Conservation (phyloP, 2,113 vertebrate genomes). For the Chlorodrepanis virens region DNA sequence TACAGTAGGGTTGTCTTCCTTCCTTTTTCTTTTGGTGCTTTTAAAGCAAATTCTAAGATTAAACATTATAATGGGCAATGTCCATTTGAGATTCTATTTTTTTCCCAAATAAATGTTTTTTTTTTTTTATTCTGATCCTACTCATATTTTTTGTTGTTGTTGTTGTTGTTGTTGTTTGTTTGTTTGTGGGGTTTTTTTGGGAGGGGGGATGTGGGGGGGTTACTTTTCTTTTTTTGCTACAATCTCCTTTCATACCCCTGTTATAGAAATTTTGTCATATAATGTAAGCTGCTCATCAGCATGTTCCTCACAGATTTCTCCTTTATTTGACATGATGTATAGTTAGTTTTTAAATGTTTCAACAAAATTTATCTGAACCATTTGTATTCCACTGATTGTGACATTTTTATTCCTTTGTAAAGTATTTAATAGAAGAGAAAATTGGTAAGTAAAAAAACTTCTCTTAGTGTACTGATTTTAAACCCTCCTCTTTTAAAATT, state of each 20-base stretch:
- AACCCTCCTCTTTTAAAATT: neutral
- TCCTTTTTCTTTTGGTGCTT: neutral
- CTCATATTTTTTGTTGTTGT: neutral
- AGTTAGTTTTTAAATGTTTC: neutral
- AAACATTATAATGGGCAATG: neutral
- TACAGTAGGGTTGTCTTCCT: neutral
- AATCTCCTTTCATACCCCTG: neutral
- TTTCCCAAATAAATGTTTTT: neutral
- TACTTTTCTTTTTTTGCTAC: neutral
- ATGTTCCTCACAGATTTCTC: neutral
- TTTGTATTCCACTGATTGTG: neutral
- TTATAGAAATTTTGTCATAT: slow-evolving; percentile 10
- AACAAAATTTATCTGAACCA: neutral
- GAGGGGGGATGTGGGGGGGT: too few relatives aligned
- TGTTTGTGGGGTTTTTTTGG: neutral
- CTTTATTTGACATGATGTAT: neutral
- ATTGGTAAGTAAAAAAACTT: neutral
- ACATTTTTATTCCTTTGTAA: neutral
- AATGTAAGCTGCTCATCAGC: neutral
- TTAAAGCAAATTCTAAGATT: neutral
- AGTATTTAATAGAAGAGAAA: neutral
- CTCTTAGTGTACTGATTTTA: neutral
- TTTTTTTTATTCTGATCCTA: neutral
- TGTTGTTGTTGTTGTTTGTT: neutral
- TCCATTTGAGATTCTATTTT: neutral